These are phyloP conservation scores for Hypsopygia costalis DNA, from an alignment of 2,888 invertebrate species.

Conservation along the genomic window DNA sequence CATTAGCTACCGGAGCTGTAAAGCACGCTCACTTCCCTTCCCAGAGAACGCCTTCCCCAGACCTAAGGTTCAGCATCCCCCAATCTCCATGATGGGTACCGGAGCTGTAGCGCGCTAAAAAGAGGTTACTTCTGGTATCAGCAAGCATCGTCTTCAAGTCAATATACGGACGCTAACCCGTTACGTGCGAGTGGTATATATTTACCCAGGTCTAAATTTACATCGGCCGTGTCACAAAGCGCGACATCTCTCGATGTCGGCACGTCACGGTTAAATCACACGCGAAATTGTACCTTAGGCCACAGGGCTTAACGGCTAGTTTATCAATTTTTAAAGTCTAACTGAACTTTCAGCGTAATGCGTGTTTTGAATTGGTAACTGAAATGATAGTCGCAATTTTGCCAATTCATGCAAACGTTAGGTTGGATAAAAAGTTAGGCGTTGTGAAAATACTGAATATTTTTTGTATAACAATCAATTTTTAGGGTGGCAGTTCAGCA, in stretches of 20 bases:
- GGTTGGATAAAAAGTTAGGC: background rate
- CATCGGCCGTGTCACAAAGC: constrained; percentile 58
- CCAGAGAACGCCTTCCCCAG: too few species aligned
- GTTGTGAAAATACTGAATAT: background rate
- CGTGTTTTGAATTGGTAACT: constrained; percentile 6
- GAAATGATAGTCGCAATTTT: background rate
- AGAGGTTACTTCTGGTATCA: too few species aligned
- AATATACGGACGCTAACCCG: constrained; percentile 29
- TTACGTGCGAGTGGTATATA: constrained; percentile 57
- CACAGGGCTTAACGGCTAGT: constrained; percentile 11
- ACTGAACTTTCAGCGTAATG: background rate
- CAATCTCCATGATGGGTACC: too few species aligned
- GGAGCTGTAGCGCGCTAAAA: too few species aligned
- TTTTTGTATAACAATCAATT: too few species aligned
- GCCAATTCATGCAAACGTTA: constrained; percentile 2
- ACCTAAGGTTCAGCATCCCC: too few species aligned
- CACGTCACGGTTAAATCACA: constrained; percentile 17
- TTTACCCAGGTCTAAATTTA: constrained; percentile 66
- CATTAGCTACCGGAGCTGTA: too few species aligned
- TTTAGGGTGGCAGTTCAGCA: too few species aligned
- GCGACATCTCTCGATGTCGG: constrained; percentile 53
- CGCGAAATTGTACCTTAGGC: constrained; percentile 35
- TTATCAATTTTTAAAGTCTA: background rate
- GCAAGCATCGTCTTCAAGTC: constrained; percentile 16
- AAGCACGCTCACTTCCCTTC: too few species aligned